Evolutionary conservation across 2,888 invertebrate species (phyloP), one percentile per base, ranked within the genome.

Genomic region (Drosophila fungiperda): DNA sequence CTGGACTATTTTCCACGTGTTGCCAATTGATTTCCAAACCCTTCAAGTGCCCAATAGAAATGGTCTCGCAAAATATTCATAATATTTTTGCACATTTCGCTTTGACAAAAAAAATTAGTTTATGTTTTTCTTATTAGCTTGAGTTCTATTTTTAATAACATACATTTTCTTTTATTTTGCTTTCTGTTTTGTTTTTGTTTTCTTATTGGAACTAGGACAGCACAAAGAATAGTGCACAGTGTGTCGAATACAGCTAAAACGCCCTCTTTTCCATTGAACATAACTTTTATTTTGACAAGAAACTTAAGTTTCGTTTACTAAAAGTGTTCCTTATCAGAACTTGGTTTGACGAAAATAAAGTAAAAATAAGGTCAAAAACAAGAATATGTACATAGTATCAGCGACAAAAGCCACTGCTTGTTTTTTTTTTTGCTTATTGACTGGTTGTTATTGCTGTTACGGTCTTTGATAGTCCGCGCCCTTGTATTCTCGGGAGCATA

Each of bases 121-220:
- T 54, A 60, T 48, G 54, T 61, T 63, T 68, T 77, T 63, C 59
- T 29, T 48, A 59, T 61, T 73, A 45, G 76, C 72, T 70, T 66
- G 49, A 71, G 66, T 76, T 80, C 86, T 87, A 87, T 87, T 87
- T 87, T 76, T 87, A 88, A 83, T 82, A 83, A 74, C 61, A 57
- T n/a, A 54, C 54, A 38, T 52, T 49, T 45, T n/a, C 40, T 33
- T 70, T 60, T 49, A 52, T 36, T 2, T 62, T 58, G 61, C n/a
- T 33, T 40, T 55, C 54, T 70, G 59, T 68, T 64, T 68, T 80
- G 65, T 82, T 74, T 45, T 82, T 74, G 68, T 54, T 84, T 83
- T 80, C 61, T 57, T 65, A 69, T 72, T 73, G 73, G 66, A 78
- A 76, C 63, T 71, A 68, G 85, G 76, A 33, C 76, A 68, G 63